Evolutionary conservation across 2,888 invertebrate genomes (phyloP), one percentile per base, ranked within the genome.

Genomic region (Nysson spinosus): DNA sequence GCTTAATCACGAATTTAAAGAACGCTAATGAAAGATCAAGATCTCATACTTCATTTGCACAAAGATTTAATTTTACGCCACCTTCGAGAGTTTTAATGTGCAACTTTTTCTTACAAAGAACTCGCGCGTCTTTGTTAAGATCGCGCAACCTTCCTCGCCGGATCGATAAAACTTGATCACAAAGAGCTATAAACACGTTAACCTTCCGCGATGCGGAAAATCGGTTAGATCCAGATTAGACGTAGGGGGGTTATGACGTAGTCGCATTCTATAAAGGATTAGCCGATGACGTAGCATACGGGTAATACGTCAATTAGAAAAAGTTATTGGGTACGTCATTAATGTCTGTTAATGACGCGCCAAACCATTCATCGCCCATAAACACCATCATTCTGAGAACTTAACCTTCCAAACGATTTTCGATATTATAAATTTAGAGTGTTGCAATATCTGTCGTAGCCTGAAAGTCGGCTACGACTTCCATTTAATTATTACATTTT

Each of bases 171-270:
- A 24, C 37, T 9, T 20, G 16, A 11, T n/a, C 16, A 11, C 14
- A 35, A 12, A n/a, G 37, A 14, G 42, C 12, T 20, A 57, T 42
- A 51, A 51, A 50, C 51, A 52, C 30, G 37, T 34, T 40, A 37
- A 44, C 58, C 43, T 51, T 58, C 19, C 17, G 2, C 24, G 14
- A 34, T 1, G 14, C 47, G 49, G 40, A 56, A 40, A n/a, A n/a
- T n/a, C n/a, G n/a, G n/a, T n/a, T n/a, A n/a, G n/a, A n/a, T n/a
- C n/a, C n/a, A n/a, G n/a, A n/a, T n/a, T n/a, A n/a, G n/a, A n/a
- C n/a, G n/a, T n/a, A n/a, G n/a, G n/a, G n/a, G n/a, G n/a, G n/a
- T n/a, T n/a, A n/a, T 46, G 22, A 40, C 40, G 20, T 19, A 34
- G n/a, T 24, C 9, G 6, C 19, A 35, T 35, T 16, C 22, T 56